A percentile compares a stretch with the other conserved stretches of the same genome.
These are phyloP conservation scores for Tetragnatha versicolor DNA, from an alignment of 1,140 invertebrate species.

Conservation along the genomic window DNA sequence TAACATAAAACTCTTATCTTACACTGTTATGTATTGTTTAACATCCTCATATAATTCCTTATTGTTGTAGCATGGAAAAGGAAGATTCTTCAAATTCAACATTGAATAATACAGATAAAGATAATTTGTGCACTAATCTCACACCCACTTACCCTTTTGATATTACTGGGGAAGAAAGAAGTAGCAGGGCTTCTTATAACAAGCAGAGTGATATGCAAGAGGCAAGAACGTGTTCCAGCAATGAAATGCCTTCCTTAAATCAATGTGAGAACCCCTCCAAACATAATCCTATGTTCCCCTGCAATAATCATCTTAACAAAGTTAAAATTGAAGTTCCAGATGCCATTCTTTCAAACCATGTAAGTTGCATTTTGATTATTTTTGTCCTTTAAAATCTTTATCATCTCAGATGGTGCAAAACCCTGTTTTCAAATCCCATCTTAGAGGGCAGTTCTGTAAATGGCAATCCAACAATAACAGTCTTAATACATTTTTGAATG, in stretches of 20 bases:
- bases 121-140: conserved; percentile 28
- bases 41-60: too few species aligned
- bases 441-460: too few species aligned
- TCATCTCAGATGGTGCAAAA: too few species aligned
- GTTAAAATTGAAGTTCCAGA: conserved; percentile 43
- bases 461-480: too few species aligned
- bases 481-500: too few species aligned
- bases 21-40: background rate
- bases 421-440: too few species aligned
- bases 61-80: conserved; percentile 10
- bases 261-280: conserved; percentile 1
- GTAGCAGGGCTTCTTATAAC: background rate
- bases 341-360: conserved; percentile 4
- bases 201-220: background rate
- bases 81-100: background rate
- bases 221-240: background rate
- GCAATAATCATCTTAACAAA: conserved; percentile 22
- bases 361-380: conserved; percentile 4
- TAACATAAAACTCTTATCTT: background rate
- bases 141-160: conserved; percentile 33
- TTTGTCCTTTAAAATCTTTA: too few species aligned
- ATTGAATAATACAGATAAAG: background rate
- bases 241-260: background rate
- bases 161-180: background rate
- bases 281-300: background rate